A percentile compares a stretch with the other conserved stretches of the same genome.
These are phyloP conservation scores for Anodontia alba DNA, from an alignment of 2,888 invertebrate species.

Conservation along the genomic window DNA sequence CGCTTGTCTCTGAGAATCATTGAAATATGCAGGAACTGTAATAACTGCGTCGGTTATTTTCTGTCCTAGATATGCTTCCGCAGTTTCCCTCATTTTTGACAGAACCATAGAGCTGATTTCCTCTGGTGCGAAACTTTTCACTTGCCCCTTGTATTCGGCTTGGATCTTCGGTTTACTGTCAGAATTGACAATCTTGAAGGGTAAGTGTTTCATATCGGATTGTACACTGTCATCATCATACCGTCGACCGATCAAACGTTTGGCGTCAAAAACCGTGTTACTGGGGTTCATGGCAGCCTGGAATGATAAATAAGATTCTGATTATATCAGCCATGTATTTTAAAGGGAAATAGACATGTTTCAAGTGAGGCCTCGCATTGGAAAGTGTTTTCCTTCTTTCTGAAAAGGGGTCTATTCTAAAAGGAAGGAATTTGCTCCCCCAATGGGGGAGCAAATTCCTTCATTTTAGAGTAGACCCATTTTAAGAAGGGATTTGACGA, in stretches of 20 bases:
- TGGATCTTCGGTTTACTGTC: conserved; percentile 77
- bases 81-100: conserved; percentile 92
- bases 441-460: not conserved
- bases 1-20: conserved; percentile 88
- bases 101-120: conserved; percentile 96
- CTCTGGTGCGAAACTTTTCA: conserved; percentile 94
- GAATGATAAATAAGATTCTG: conserved; percentile 3
- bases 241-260: conserved; percentile 79
- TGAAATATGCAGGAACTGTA: conserved; percentile 84
- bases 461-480: not conserved
- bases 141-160: conserved; percentile 90
- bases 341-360: not conserved
- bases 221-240: conserved; percentile 76
- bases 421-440: too few species aligned
- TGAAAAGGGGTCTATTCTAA: too few species aligned
- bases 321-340: not conserved
- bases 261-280: conserved; percentile 88
- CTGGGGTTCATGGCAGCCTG: conserved; percentile 89
- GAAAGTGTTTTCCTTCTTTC: not conserved
- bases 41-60: conserved; percentile 81
- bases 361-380: not conserved
- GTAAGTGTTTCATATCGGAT: conserved; percentile 80
- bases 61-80: conserved; percentile 88
- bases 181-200: conserved; percentile 73
- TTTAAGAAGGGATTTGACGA: not conserved